Conservation (phyloP, 2,888 invertebrate genomes). For the Nemotelus nigrinus region DNA sequence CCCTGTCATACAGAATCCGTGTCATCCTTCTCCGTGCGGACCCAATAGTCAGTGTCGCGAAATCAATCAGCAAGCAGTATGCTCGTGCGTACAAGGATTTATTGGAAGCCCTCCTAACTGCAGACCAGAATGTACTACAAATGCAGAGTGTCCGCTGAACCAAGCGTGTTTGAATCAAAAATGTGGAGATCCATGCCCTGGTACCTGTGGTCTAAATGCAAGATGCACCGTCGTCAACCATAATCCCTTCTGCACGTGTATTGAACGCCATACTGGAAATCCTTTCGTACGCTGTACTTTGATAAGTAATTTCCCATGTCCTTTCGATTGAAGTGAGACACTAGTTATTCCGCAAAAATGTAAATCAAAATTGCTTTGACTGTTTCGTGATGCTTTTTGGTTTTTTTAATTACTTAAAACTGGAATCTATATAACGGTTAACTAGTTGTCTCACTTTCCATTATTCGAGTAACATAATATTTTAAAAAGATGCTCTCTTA, state of each 20-base stretch:
- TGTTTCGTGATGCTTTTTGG: too few species aligned
- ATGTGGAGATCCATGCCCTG: slow-evolving; percentile 81
- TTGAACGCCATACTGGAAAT: slow-evolving; percentile 75
- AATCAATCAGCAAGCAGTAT: slow-evolving; percentile 77
- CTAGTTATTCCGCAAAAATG: background rate
- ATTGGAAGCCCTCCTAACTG: slow-evolving; percentile 81
- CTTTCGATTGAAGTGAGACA: background rate
- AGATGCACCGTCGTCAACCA: slow-evolving; percentile 80
- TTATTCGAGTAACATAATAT: too few species aligned
- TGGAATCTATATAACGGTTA: too few species aligned
- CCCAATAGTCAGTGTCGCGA: slow-evolving; percentile 80
- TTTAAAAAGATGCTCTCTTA: too few species aligned
- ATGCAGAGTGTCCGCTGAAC: slow-evolving; percentile 78
- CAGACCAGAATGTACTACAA: slow-evolving; percentile 81
- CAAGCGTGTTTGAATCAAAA: slow-evolving; percentile 83
- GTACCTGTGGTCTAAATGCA: slow-evolving; percentile 78
- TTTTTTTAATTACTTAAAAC: too few species aligned
- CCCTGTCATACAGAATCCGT: slow-evolving; percentile 69
- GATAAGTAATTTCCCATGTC: slow-evolving; percentile 66
- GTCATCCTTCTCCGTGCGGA: slow-evolving; percentile 78
- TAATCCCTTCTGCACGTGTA: slow-evolving; percentile 81
- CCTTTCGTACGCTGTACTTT: slow-evolving; percentile 76
- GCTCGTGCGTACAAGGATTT: slow-evolving; percentile 78
- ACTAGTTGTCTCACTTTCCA: too few species aligned
- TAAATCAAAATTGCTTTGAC: too few species aligned